phyloP scores from a whole-genome alignment of 2,113 vertebrate species.

The Gasterosteus nipponicus region DNA sequence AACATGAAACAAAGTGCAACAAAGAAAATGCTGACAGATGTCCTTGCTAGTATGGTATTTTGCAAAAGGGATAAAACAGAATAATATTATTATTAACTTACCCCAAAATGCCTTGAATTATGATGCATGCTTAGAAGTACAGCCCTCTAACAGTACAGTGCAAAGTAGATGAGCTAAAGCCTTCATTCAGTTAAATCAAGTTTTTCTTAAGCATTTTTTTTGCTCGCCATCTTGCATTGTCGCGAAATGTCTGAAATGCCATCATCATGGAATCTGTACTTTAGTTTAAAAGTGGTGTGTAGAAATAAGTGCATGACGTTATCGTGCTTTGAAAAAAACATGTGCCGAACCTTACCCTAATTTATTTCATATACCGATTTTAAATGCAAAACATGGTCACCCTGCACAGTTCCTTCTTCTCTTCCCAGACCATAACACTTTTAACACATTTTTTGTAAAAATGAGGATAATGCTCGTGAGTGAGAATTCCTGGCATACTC shows the following conservation, averaged over 20 bases:
- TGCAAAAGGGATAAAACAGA: constrained; percentile 8
- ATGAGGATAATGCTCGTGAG: constrained; percentile 21
- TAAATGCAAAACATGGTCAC: background rate
- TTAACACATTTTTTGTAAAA: constrained; percentile 15
- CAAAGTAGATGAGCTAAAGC: background rate
- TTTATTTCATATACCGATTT: constrained; percentile 5
- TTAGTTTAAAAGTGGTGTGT: constrained; percentile 13
- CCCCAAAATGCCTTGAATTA: constrained; percentile 5
- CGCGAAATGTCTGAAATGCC: background rate
- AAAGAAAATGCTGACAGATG: constrained; percentile 17
- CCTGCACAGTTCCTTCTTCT: background rate
- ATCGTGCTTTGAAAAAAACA: constrained; percentile 7
- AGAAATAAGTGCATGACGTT: constrained; percentile 14
- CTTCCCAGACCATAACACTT: background rate
- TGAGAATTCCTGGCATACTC: constrained; percentile 30
- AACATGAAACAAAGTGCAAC: constrained; percentile 18
- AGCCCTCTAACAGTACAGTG: background rate
- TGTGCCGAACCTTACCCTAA: constrained; percentile 1
- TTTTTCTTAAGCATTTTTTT: background rate
- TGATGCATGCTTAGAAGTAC: background rate
- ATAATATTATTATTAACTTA: background rate
- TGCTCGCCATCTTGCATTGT: background rate
- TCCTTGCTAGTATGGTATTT: constrained; percentile 8
- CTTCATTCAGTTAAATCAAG: background rate
- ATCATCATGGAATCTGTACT: background rate